Conservation (phyloP, 37 sponge, comb jelly and placozoan genomes). For the Sycon ciliatum region DNA sequence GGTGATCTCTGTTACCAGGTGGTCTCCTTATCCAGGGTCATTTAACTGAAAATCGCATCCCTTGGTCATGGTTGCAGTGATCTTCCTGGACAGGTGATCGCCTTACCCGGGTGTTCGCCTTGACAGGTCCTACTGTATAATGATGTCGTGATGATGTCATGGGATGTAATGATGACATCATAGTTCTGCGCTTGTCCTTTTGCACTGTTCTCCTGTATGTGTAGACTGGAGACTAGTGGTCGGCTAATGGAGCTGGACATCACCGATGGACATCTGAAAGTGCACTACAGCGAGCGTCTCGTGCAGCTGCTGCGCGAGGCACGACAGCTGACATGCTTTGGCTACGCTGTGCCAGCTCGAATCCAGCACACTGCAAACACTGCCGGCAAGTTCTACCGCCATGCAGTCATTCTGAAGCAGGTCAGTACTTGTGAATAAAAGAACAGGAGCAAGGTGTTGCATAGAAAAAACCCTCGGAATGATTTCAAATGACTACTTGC, state of each 20-base stretch:
- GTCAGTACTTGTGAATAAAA: constrained; percentile 32
- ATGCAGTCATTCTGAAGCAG: constrained; percentile 93
- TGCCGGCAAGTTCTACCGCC: constrained; percentile 80
- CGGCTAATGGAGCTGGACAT: constrained; percentile 76
- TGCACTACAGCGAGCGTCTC: constrained; percentile 87
- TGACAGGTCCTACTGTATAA: too few relatives aligned
- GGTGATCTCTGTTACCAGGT: too few relatives aligned
- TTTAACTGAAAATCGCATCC: too few relatives aligned
- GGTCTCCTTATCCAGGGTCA: too few relatives aligned
- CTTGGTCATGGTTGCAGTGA: too few relatives aligned
- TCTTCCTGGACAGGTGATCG: too few relatives aligned
- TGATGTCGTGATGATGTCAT: too few relatives aligned
- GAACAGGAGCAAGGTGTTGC: background rate
- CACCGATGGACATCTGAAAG: constrained; percentile 77
- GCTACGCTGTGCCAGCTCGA: constrained; percentile 75
- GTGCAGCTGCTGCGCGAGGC: constrained; percentile 90
- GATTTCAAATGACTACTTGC: background rate
- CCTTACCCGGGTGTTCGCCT: too few relatives aligned
- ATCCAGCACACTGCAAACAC: constrained; percentile 74
- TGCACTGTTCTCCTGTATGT: background rate
- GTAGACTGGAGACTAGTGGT: constrained; percentile 74
- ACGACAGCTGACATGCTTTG: constrained; percentile 83
- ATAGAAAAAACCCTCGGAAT: background rate
- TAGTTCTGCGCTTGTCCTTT: background rate
- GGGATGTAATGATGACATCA: too few relatives aligned